Evolutionary conservation across 2,113 vertebrate species (phyloP).

Genomic region (Paracyprichromis sp.): DNA sequence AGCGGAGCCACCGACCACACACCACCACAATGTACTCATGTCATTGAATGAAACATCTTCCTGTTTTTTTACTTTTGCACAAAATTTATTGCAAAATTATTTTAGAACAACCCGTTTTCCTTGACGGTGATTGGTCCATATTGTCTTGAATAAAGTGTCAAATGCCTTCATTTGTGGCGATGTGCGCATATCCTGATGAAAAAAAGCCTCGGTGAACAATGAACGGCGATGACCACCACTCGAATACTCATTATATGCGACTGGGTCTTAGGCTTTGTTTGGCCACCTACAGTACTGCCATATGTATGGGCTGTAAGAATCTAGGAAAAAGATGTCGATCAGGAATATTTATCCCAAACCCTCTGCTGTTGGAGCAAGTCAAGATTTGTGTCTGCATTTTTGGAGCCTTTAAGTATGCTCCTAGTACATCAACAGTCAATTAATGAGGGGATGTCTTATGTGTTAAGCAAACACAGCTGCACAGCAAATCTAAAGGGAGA

Average conservation of each 20-base stretch:
- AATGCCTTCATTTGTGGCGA: not conserved
- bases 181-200: not conserved
- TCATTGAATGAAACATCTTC: not conserved
- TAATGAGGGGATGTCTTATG: not conserved
- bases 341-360: not conserved
- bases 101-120: not conserved
- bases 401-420: not conserved
- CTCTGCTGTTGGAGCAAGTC: not conserved
- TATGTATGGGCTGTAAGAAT: not conserved
- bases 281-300: not conserved
- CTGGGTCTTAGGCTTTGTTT: not conserved
- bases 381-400: not conserved
- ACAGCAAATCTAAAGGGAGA: not conserved
- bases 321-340: not conserved
- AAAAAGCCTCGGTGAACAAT: not conserved
- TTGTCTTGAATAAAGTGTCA: not conserved
- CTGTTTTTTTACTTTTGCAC: not conserved
- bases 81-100: not conserved
- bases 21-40: not conserved
- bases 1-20: not conserved
- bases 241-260: not conserved
- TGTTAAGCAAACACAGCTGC: not conserved
- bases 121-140: not conserved
- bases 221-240: not conserved
- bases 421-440: not conserved